Evolutionary conservation across 2,797 vertebrate genomes (phyloP), one percentile per base, ranked within the genome.

Genomic region (Eremophila alpestris): DNA sequence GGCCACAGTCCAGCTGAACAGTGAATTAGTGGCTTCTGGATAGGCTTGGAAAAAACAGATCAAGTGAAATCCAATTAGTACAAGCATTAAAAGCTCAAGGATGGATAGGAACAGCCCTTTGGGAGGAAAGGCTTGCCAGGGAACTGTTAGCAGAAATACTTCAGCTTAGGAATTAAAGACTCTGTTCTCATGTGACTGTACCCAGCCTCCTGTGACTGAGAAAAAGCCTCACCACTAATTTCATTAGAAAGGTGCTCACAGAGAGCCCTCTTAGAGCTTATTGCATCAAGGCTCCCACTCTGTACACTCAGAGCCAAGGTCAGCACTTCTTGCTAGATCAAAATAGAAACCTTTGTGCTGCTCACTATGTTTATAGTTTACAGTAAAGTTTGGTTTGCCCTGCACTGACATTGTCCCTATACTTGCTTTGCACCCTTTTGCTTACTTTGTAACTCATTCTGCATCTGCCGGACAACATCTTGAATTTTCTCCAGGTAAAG

Each of bases 381-480:
- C 36, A 74, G 13, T 51, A 20, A 46, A 59, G 11, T 78, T 73
- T 67, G 29, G 11, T 69, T 78, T 86, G 46, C 43, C 51, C 62
- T 56, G 32, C 67, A 56, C 32, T 41, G 74, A 63, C 74, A 55
- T 16, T 52, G 75, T 30, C 74, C 40, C 65, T 64, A 9, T 34
- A 55, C 70, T 73, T 38, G 43, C 32, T 91, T 76, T 84, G 58
- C 36, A 6, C 13, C 2, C 5, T 30, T 82, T 36, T 51, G 56
- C 99, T 99, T 97, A 99, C 98, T 97, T 95, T 97, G 98, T 67
- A 99, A 97, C 81, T 99, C 98, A 22, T 97, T 97, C 79, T 96
- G 97, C 83, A 98, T 96, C 93, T 98, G 98, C 71, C 97, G 97
- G 27, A 98, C 98, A 36, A 95, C 48, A 2, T 90, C 97, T 70